Conservation (phyloP, 2,888 invertebrate genomes). For the Herminia tarsipennalis region DNA sequence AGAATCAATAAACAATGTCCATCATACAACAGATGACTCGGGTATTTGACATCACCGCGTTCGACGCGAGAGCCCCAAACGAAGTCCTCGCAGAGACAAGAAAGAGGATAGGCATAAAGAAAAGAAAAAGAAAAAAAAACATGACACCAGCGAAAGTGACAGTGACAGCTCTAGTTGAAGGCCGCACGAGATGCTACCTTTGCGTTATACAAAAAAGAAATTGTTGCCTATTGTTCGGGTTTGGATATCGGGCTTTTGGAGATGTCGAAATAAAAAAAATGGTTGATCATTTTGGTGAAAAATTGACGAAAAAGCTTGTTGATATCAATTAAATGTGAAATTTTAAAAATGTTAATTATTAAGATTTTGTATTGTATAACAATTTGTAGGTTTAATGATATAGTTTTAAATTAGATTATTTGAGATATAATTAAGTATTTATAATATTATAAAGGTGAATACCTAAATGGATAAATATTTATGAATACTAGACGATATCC, state of each 20-base stretch:
- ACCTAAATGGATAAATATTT: too few relatives aligned
- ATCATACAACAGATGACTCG: conserved; percentile 80
- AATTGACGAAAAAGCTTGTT: not conserved
- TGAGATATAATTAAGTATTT: not conserved
- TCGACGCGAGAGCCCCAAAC: conserved; percentile 71
- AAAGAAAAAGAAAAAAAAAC: conserved; percentile 60
- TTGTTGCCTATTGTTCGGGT: conserved; percentile 35
- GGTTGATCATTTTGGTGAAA: not conserved
- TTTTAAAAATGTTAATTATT: not conserved
- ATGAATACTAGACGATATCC: too few relatives aligned
- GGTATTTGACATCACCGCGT: conserved; percentile 83
- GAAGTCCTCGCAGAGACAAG: conserved; percentile 56
- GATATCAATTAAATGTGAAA: not conserved
- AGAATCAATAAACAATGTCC: conserved; percentile 75
- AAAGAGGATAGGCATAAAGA: conserved; percentile 44
- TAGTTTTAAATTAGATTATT: not conserved
- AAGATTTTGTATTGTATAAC: conserved; percentile 4
- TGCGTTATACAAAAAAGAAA: too few relatives aligned
- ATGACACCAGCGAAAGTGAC: conserved; percentile 63
- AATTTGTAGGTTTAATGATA: not conserved
- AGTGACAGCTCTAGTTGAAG: conserved; percentile 75
- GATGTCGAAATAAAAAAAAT: conserved; percentile 3
- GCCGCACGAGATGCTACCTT: conserved; percentile 17
- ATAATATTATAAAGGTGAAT: not conserved
- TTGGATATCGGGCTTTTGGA: conserved; percentile 17